phyloP scores from a whole-genome alignment of 2,797 vertebrate genomes.

The Cuculus canorus region DNA sequence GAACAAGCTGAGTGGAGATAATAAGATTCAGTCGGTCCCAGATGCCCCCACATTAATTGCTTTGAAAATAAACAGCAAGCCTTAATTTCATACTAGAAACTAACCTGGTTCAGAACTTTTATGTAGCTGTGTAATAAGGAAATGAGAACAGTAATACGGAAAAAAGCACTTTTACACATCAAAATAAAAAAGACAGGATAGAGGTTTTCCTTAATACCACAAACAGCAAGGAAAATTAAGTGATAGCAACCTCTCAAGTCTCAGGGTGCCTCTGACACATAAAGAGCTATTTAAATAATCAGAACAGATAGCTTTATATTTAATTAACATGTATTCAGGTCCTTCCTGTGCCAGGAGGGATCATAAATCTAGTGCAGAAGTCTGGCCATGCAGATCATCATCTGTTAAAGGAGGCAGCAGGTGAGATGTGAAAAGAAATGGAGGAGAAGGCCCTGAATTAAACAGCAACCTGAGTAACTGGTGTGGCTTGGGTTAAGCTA shows the following conservation, averaged over 20 bases:
- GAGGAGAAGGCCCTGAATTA: neutral
- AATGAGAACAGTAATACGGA: neutral
- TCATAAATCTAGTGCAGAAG: neutral
- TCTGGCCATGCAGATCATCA: neutral
- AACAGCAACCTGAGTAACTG: neutral
- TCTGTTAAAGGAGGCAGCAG: neutral
- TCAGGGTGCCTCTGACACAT: neutral
- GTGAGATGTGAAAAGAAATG: neutral
- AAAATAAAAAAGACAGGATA: neutral
- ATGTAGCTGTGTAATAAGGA: neutral
- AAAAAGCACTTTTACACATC: neutral
- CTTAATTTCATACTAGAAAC: conserved; percentile 3
- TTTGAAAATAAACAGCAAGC: conserved; percentile 46
- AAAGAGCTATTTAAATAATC: neutral
- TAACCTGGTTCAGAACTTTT: neutral
- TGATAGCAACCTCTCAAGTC: neutral
- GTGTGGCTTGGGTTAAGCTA: neutral
- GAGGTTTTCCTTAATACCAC: neutral
- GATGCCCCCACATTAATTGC: neutral
- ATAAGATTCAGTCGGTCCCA: neutral
- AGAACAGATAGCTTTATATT: neutral
- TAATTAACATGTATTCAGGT: neutral
- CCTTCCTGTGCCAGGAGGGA: neutral
- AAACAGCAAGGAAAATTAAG: neutral
- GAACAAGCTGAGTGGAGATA: neutral